phyloP scores from a whole-genome alignment of 2,797 vertebrate genomes.

The Tragelaphus oryx region DNA sequence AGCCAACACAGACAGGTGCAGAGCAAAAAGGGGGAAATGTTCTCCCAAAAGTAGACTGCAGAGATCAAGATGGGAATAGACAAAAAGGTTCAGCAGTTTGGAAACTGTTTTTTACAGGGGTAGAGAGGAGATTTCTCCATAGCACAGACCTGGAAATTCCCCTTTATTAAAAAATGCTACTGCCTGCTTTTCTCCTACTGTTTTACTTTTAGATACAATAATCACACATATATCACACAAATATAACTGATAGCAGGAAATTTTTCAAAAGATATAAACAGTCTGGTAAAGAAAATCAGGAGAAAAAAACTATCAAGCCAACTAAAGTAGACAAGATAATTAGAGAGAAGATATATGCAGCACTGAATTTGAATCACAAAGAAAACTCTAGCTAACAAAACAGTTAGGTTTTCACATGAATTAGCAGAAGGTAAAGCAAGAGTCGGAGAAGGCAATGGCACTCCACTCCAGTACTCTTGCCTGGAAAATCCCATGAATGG shows the following conservation, averaged over 20 bases:
- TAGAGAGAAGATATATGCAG: conserved; percentile 28
- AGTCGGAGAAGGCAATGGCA: too few relatives aligned
- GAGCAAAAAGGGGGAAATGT: neutral
- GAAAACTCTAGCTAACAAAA: conserved; percentile 52
- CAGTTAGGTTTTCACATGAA: conserved; percentile 50
- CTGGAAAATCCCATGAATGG: too few relatives aligned
- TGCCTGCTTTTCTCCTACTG: neutral
- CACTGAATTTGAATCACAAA: conserved; percentile 35
- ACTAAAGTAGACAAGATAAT: conserved; percentile 51
- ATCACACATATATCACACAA: conserved; percentile 47
- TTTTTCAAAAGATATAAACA: conserved; percentile 56
- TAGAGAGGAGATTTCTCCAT: neutral
- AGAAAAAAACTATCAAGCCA: conserved; percentile 38
- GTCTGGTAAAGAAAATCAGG: conserved; percentile 46
- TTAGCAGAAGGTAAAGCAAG: conserved; percentile 24
- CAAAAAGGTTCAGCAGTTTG: neutral
- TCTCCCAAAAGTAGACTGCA: neutral
- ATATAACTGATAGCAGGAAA: conserved; percentile 38
- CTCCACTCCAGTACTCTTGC: too few relatives aligned
- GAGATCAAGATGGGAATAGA: neutral
- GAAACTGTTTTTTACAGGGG: neutral
- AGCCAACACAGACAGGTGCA: neutral
- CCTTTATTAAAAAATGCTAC: conserved; percentile 5
- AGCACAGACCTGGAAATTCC: neutral
- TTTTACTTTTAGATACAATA: conserved; percentile 32